Evolutionary conservation across 2,113 vertebrate genomes (phyloP).

Genomic region (Leuciscus idus): DNA sequence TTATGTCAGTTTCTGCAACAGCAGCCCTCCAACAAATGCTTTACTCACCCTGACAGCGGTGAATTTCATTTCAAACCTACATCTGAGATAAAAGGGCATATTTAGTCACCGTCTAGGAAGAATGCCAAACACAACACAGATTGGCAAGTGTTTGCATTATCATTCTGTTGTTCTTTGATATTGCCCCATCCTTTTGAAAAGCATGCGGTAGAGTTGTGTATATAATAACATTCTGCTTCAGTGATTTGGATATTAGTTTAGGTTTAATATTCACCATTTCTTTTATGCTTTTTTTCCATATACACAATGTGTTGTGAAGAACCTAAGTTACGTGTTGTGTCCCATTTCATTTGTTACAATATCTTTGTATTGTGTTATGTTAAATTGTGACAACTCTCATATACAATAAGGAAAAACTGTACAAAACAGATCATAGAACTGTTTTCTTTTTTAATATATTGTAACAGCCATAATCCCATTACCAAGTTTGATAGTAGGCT

Average conservation of each 20-base stretch:
- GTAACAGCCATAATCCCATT: too few relatives aligned
- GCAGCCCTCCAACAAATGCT: slow-evolving; percentile 29
- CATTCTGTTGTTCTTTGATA: slow-evolving; percentile 8
- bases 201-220: neutral
- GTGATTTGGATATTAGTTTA: neutral
- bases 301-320: neutral
- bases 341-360: neutral
- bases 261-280: slow-evolving; percentile 8
- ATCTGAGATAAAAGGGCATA: slow-evolving; percentile 17
- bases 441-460: too few relatives aligned
- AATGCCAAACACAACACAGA: slow-evolving; percentile 12
- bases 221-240: slow-evolving; percentile 16
- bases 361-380: neutral
- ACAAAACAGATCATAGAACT: neutral
- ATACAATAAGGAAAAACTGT: too few relatives aligned
- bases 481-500: too few relatives aligned
- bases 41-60: neutral
- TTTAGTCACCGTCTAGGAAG: slow-evolving; percentile 28
- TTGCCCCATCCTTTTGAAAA: slow-evolving; percentile 11
- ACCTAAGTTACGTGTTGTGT: neutral
- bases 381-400: neutral
- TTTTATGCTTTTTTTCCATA: neutral
- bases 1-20: slow-evolving; percentile 29
- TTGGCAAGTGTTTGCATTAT: slow-evolving; percentile 34
- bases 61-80: slow-evolving; percentile 28